Evolutionary conservation across 2,113 vertebrate genomes (phyloP).

Genomic region (Tonatia bakeri): DNA sequence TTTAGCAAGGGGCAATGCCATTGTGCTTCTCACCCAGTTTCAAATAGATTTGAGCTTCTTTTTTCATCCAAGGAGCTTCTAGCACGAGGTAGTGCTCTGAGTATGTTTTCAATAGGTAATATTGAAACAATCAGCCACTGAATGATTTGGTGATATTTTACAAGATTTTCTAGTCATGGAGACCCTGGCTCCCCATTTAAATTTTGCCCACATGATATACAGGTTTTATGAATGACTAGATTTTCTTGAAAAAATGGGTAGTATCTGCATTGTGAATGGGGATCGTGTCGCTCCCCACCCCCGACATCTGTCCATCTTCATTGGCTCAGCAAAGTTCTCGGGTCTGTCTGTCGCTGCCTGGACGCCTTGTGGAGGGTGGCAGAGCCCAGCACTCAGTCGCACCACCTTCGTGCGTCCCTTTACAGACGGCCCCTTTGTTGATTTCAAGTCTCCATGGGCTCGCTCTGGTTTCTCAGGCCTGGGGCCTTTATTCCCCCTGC

Average conservation of each 20-base stretch:
- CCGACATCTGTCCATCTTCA: conserved; percentile 33
- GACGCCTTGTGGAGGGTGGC: background rate
- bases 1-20: background rate
- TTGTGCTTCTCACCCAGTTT: background rate
- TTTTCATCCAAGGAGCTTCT: background rate
- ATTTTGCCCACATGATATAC: background rate
- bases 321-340: background rate
- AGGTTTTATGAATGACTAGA: conserved; percentile 39
- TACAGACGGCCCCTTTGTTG: conserved; percentile 50
- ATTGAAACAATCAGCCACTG: background rate
- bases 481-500: conserved; percentile 44
- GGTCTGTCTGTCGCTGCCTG: background rate
- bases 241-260: background rate
- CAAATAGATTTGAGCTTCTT: background rate
- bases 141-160: background rate
- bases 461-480: conserved; percentile 27
- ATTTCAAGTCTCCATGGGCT: background rate
- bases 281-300: background rate
- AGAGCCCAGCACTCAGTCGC: background rate
- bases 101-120: background rate
- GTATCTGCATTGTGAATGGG: background rate
- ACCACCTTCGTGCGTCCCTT: conserved; percentile 2
- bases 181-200: background rate
- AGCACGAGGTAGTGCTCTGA: background rate
- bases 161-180: background rate